Base-by-base conservation (phyloP, 2,888 invertebrate genomes). In the Cordilura impudica region DNA sequence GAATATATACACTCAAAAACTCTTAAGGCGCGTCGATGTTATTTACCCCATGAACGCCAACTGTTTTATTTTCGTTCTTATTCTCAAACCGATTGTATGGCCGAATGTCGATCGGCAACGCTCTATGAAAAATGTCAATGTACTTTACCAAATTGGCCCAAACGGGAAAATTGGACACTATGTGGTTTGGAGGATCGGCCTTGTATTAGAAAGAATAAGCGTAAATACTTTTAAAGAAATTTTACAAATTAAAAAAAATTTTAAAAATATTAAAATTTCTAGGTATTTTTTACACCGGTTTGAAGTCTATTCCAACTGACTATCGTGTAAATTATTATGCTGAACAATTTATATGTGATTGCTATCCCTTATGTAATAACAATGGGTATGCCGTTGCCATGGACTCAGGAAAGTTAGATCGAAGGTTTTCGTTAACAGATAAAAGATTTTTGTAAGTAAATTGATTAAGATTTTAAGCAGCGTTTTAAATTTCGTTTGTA, bases 51-150 rank as follows among this genome's bases (percentile, higher is more conserved):
- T 39, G 94, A 94, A 90, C 86, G 84, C 3, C 21, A 61, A 6
- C 56, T 90, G 35, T 75, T 81, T 18, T 87, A 81, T 84, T 90
- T 85, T 83, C 83, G 72, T 85, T 86, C 88, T n/a, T 94, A 94
- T 82, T 92, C 92, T 0, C 93, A 92, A 78, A 91, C 91, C 67
- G 94, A 94, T 85, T 94, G 94, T 82, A 88, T 93, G 84, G 90
- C 91, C 0, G 92, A 92, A 80, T 92, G 93, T 83, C 91, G 92
- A 61, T 90, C 91, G 14, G 86, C 89, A 60, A 81, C 90, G 2
- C 87, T 92, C 0, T 88, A 86, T 53, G 84, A 85, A 3, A 80
- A 85, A 2, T 94, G 94, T 82, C 89, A 91, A 4, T 94, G 94
- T 86, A 87, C 92, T 0, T 93, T 93, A 0, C 91, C 91, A 53